phyloP scores from a whole-genome alignment of 2,888 invertebrate genomes.

The Sisyra nigra region DNA sequence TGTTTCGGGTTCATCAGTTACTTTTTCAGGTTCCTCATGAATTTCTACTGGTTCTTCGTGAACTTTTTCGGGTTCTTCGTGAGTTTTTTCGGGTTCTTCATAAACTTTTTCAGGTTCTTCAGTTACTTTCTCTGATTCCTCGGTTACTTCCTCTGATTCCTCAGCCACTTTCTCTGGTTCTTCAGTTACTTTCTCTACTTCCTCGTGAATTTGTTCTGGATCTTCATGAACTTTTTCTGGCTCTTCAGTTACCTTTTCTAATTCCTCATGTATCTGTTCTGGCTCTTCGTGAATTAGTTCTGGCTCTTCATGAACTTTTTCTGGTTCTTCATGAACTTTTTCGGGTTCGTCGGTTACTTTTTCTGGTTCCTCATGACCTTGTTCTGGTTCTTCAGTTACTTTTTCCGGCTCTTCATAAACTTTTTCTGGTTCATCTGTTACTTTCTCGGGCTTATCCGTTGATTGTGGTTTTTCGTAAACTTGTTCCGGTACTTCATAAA shows the following conservation, averaged over 20 bases:
- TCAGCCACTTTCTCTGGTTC: constrained; percentile 7
- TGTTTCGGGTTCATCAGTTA: not conserved
- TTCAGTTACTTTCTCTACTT: constrained; percentile 8
- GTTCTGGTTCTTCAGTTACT: constrained; percentile 10
- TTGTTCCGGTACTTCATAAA: constrained; percentile 2
- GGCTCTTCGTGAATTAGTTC: constrained; percentile 10
- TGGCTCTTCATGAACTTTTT: constrained; percentile 13
- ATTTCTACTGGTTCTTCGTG: not conserved
- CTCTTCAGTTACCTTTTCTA: constrained; percentile 7
- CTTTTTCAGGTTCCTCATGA: not conserved
- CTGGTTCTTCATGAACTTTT: constrained; percentile 11
- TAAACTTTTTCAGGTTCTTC: constrained; percentile 4
- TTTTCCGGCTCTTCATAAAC: constrained; percentile 11
- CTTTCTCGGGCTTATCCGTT: not conserved
- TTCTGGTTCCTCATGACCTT: constrained; percentile 8
- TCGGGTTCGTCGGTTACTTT: constrained; percentile 10
- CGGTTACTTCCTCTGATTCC: constrained; percentile 7
- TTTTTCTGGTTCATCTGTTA: constrained; percentile 11
- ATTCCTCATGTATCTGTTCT: constrained; percentile 9
- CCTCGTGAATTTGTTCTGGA: constrained; percentile 9
- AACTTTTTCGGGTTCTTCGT: not conserved
- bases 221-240: constrained; percentile 1
- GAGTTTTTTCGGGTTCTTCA: constrained; percentile 8
- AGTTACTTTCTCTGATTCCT: not conserved
- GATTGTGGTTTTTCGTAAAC: constrained; percentile 3